Evolutionary conservation across 2,113 vertebrate species (phyloP).

Genomic region (Eulacestoma nigropectus): DNA sequence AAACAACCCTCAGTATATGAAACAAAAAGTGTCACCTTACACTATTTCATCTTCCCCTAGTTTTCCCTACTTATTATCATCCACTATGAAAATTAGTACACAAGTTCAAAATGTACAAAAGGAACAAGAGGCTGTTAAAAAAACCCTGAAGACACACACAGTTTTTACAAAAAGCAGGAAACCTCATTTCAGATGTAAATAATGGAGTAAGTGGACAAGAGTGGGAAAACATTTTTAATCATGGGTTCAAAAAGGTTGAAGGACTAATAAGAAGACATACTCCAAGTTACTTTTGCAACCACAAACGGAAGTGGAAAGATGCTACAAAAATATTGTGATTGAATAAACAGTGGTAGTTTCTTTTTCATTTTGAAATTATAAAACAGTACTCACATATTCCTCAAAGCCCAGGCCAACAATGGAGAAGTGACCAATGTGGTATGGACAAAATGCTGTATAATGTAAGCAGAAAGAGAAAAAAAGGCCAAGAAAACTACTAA

Average conservation of each 20-base stretch:
- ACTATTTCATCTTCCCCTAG: too few species aligned
- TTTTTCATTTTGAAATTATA: not conserved
- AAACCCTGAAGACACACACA: accelerated
- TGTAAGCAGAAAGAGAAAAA: not conserved
- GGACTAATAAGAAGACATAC: not conserved
- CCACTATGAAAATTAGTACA: not conserved
- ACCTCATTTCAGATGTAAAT: not conserved
- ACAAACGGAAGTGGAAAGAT: not conserved
- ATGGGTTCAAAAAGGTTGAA: not conserved
- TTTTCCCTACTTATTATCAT: not conserved
- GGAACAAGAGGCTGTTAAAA: not conserved
- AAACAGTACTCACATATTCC: constrained; percentile 85
- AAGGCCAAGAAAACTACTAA: constrained; percentile 13
- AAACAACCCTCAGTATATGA: not conserved
- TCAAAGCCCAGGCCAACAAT: constrained; percentile 94
- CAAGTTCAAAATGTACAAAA: not conserved
- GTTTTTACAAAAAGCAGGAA: not conserved
- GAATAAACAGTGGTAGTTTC: not conserved
- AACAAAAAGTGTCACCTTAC: not conserved
- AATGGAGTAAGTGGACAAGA: not conserved
- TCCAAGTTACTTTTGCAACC: not conserved
- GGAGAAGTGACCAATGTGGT: constrained; percentile 96
- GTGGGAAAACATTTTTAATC: not conserved
- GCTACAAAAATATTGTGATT: not conserved
- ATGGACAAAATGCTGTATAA: constrained; percentile 90